phyloP scores from a whole-genome alignment of 1,140 invertebrate genomes.

The Drosophila lacteicornis region DNA sequence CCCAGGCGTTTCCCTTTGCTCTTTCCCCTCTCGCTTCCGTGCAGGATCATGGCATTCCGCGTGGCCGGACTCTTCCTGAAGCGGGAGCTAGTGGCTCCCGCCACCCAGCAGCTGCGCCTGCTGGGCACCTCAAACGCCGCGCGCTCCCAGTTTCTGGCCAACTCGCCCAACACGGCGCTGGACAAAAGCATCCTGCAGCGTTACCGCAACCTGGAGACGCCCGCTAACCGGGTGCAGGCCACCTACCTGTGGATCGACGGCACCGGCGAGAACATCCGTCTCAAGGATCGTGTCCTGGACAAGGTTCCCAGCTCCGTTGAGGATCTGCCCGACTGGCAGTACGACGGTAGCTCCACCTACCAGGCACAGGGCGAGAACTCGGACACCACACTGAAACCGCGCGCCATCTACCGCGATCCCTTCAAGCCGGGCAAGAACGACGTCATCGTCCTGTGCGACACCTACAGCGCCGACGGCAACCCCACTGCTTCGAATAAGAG shows the following conservation, averaged over 20 bases:
- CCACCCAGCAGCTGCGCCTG: slow-evolving; percentile 59
- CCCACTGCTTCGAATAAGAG: slow-evolving; percentile 86
- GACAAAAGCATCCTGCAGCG: slow-evolving; percentile 90
- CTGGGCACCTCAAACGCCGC: slow-evolving; percentile 39
- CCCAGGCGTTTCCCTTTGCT: neutral
- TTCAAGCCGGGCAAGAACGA: slow-evolving; percentile 93
- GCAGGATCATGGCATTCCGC: slow-evolving; percentile 75
- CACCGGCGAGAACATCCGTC: slow-evolving; percentile 93
- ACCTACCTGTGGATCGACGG: slow-evolving; percentile 99
- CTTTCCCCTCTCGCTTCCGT: neutral
- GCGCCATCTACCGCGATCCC: slow-evolving; percentile 94
- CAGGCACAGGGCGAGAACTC: slow-evolving; percentile 92
- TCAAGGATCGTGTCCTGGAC: slow-evolving; percentile 94
- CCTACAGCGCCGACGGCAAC: slow-evolving; percentile 88
- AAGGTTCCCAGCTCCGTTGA: slow-evolving; percentile 89
- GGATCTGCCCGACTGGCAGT: slow-evolving; percentile 96
- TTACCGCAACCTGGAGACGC: slow-evolving; percentile 90
- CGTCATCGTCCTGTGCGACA: slow-evolving; percentile 94
- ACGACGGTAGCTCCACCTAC: slow-evolving; percentile 94
- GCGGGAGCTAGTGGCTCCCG: slow-evolving; percentile 64
- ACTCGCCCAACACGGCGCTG: slow-evolving; percentile 89
- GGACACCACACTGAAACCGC: slow-evolving; percentile 93
- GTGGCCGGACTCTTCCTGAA: slow-evolving; percentile 80
- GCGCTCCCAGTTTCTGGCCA: slow-evolving; percentile 85
- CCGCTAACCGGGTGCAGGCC: slow-evolving; percentile 90